Evolutionary conservation across 1,140 invertebrate genomes (phyloP).

Genomic region (Phenacoccus solenopsis): DNA sequence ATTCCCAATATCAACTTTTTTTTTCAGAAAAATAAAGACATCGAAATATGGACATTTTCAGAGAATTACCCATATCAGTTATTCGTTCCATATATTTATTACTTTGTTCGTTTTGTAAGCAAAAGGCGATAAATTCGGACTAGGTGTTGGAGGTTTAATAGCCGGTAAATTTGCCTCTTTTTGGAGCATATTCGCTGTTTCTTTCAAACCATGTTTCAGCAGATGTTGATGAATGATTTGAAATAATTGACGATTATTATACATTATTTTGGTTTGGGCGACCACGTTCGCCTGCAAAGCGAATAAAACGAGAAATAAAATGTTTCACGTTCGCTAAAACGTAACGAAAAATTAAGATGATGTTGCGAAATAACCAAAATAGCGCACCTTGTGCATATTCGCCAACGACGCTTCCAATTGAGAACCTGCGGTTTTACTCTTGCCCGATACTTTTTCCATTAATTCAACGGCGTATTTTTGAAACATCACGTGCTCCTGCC

Average conservation of each 20-base stretch:
- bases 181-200: conserved; percentile 58
- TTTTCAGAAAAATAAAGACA: neutral
- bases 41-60: no score
- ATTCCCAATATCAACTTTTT: neutral
- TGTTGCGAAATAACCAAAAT: conserved; percentile 17
- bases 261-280: conserved; percentile 86
- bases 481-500: conserved; percentile 88
- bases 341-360: neutral
- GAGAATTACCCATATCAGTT: no score
- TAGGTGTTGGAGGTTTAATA: conserved; percentile 35
- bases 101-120: conserved; percentile 33
- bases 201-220: conserved; percentile 53
- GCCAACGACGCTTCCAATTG: conserved; percentile 70
- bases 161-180: conserved; percentile 56
- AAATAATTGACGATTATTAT: conserved; percentile 82
- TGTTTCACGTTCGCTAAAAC: conserved; percentile 8
- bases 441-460: conserved; percentile 81
- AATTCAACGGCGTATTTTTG: conserved; percentile 89
- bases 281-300: conserved; percentile 75
- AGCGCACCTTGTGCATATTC: conserved; percentile 65
- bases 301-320: no score
- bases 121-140: conserved; percentile 38
- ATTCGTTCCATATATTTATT: no score
- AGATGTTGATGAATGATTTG: conserved; percentile 87
- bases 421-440: conserved; percentile 64